These are phyloP conservation scores for Holothuria leucospilota DNA, from an alignment of 53 echinoderm and acorn worm species.

Conservation along the genomic window DNA sequence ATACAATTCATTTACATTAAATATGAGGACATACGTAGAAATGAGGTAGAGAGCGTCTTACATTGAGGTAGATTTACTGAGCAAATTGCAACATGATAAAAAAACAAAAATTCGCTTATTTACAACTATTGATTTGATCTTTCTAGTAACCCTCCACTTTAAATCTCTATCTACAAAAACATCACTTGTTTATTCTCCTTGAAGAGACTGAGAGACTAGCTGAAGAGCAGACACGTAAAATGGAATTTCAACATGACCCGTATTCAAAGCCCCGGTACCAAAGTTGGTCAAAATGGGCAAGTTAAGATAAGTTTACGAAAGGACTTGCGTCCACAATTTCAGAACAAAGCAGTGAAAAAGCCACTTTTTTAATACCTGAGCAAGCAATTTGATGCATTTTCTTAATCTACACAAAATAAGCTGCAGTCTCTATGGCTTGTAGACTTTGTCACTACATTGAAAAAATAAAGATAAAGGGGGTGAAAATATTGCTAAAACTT, in stretches of 20 bases:
- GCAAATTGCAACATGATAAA: constrained; percentile 10
- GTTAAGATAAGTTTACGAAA: too few species aligned
- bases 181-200: constrained; percentile 21
- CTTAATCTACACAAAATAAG: too few species aligned
- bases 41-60: constrained; percentile 50
- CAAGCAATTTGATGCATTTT: constrained; percentile 34
- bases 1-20: constrained; percentile 46
- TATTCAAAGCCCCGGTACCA: constrained; percentile 16
- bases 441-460: too few species aligned
- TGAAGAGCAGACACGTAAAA: constrained; percentile 26
- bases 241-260: constrained; percentile 42
- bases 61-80: constrained; percentile 49
- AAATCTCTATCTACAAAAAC: constrained; percentile 37
- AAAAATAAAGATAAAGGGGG: too few species aligned
- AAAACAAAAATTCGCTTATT: not conserved
- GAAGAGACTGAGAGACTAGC: not conserved
- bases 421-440: too few species aligned
- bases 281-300: too few species aligned
- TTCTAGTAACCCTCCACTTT: not conserved
- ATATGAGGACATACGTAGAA: constrained; percentile 32
- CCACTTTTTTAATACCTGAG: constrained; percentile 34
- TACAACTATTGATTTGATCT: not conserved
- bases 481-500: too few species aligned
- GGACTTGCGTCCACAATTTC: too few species aligned
- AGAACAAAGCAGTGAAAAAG: too few species aligned